Base-by-base conservation (phyloP, 2,113 vertebrate species). In the Rhabdomys dilectus region DNA sequence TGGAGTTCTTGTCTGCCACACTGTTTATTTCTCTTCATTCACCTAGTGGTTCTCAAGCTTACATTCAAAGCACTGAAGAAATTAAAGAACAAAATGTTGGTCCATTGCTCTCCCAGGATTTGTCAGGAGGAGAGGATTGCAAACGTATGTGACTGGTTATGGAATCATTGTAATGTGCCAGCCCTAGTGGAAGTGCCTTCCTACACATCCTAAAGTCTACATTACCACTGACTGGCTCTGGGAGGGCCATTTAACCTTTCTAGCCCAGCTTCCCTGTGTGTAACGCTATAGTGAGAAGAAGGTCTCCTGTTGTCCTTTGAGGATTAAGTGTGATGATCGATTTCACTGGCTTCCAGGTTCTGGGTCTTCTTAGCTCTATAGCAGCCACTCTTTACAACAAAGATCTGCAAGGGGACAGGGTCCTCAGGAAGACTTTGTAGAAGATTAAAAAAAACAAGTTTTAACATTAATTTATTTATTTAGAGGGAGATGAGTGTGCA, bases 311-410 rank as follows among this genome's bases (percentile, higher is more conserved):
- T 31, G 84, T 84, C 24, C 89, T 89, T 36, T n/a, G 12, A 91
- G 29, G 68, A 95, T 93, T 93, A 80, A 93, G 70, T 72, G n/a
- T 36, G 60, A n/a, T n/a, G 39, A n/a, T 82, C 16, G 31, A 73
- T 85, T 39, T 34, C 64, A 66, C 5, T 15, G 16, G 39, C 45
- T 66, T 39, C 48, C 34, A 53, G 64, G 62, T 22, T 66, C 88
- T 78, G 24, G 66, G 24, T 42, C 45, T 80, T 85, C 70, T 77
- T 66, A 66, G 48, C 45, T 81, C 21, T 89, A 3, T 87, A 60
- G 29, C 11, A 53, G 45, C 86, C 66, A 19, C 56, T 73, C 68
- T 86, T 68, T 75, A 77, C 48, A 88, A 58, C 17, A 56, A 62
- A 89, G 51, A 72, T 6, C 62, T 85, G 9, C 1, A 10, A 31